phyloP scores from a whole-genome alignment of 2,888 invertebrate genomes.

The Cistogaster globosa region DNA sequence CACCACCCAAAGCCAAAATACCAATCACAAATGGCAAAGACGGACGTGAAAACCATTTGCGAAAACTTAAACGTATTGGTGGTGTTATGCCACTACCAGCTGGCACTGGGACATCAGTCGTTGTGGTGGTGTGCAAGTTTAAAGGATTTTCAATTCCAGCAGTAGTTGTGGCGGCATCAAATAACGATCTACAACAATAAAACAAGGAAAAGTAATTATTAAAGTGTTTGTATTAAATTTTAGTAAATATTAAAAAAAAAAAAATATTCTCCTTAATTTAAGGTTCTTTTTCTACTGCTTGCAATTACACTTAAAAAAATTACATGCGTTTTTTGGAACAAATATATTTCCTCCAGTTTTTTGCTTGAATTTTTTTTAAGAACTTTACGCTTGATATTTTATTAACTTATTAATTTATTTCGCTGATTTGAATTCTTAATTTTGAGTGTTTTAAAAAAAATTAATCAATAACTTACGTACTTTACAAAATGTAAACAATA shows the following conservation, averaged over 20 bases:
- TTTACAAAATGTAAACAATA: too few species aligned
- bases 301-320: too few species aligned
- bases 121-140: constrained; percentile 27
- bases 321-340: too few species aligned
- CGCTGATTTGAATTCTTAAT: too few species aligned
- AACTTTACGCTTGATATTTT: too few species aligned
- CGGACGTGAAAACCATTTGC: constrained; percentile 81
- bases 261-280: too few species aligned
- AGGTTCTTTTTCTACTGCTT: too few species aligned
- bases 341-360: too few species aligned
- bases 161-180: constrained; percentile 58
- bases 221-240: constrained; percentile 4
- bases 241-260: neutral
- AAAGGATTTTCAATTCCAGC: constrained; percentile 63
- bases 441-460: too few species aligned
- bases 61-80: constrained; percentile 75
- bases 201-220: constrained; percentile 33
- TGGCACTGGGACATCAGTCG: constrained; percentile 22
- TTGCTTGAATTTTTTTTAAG: too few species aligned
- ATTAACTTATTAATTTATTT: too few species aligned
- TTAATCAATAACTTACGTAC: too few species aligned
- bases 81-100: constrained; percentile 60
- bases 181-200: constrained; percentile 63
- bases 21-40: constrained; percentile 82
- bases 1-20: constrained; percentile 81